Evolutionary conservation across 92 coral and sea anemone genomes (phyloP), one percentile per base, ranked within the genome.

Genomic region (Phenganax stokvisi): DNA sequence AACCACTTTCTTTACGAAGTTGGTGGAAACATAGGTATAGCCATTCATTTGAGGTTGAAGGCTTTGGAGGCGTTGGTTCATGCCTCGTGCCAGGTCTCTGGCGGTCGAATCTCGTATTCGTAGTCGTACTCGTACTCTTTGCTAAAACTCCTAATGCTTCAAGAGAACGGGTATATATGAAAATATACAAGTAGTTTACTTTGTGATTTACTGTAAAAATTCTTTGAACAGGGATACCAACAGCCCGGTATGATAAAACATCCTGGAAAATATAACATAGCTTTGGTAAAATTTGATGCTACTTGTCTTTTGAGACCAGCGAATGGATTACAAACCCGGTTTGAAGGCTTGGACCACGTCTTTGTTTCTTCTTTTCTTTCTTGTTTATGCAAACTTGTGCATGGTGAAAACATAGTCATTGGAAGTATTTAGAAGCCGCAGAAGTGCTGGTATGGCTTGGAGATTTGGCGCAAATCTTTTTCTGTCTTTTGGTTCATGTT

Each of bases 151-250:
- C 25, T 20, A 59, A 59, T 59, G 65, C 7, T 59, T 59, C 15
- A 12, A 59, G 16, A 13, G 25, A 20, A 7, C 25, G 7, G 65
- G 7, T 3, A 59, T 59, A 7, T 59, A 12, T 12, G 15, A 69
- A 69, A 5, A 7, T 12, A 74, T 55, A 11, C 6, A n/a, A 20
- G 72, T 2, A 51, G n/a, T 90, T 68, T 87, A 20, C 25, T 89
- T 87, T 94, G 82, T 88, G 98, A 76, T 94, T 94, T 69, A 94
- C 89, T n/a, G 98, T 94, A 64, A 91, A 94, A 74, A 94, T 90
- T 84, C 97, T 94, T 66, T 96, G 92, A 54, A 87, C 86, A 55
- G 98, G 89, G 54, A 94, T 89, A 57, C 98, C 98, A 66, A 94
- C 98, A 51, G 98, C 93, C 15, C 98, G 92, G 80, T 94, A 94